Percentiles rank a stretch among this genome's conserved stretches.
phyloP scores from a whole-genome alignment of 2,113 vertebrate genomes.

The Chlamydotis undulata region DNA sequence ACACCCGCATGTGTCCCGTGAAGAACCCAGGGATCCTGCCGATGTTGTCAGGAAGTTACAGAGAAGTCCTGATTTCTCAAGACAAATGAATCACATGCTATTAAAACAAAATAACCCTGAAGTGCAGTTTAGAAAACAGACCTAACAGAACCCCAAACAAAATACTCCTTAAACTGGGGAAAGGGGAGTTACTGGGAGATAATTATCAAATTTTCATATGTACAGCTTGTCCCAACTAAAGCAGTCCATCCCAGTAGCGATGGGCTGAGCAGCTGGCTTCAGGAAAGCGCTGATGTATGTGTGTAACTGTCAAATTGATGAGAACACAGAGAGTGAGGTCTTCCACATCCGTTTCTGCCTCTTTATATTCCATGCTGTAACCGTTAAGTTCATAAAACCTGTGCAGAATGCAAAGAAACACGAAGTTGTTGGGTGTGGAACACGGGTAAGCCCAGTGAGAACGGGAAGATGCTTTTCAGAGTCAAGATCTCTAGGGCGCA shows the following conservation, averaged over 20 bases:
- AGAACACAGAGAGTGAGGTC: neutral
- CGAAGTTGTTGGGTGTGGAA: neutral
- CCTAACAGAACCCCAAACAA: neutral
- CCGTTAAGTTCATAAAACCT: neutral
- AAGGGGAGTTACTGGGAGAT: neutral
- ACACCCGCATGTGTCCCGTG: rapidly evolving
- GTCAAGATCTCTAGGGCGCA: neutral
- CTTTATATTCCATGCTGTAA: neutral
- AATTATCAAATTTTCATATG: neutral
- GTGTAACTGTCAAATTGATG: neutral
- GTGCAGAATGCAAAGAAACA: neutral
- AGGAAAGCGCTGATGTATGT: neutral
- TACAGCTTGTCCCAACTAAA: neutral
- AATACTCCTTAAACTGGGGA: neutral
- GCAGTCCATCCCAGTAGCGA: rapidly evolving
- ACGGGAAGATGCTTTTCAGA: neutral
- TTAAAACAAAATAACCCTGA: neutral
- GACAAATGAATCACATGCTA: neutral
- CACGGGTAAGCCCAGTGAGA: neutral
- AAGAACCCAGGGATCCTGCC: neutral
- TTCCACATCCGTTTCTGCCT: neutral
- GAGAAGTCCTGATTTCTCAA: neutral
- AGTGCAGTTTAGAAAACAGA: neutral
- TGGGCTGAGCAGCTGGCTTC: neutral
- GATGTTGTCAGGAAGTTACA: neutral